Percentiles rank a stretch among this genome's conserved stretches.
These are phyloP conservation scores for Hypanus sabinus DNA, from an alignment of 2,113 vertebrate species.

Conservation along the genomic window DNA sequence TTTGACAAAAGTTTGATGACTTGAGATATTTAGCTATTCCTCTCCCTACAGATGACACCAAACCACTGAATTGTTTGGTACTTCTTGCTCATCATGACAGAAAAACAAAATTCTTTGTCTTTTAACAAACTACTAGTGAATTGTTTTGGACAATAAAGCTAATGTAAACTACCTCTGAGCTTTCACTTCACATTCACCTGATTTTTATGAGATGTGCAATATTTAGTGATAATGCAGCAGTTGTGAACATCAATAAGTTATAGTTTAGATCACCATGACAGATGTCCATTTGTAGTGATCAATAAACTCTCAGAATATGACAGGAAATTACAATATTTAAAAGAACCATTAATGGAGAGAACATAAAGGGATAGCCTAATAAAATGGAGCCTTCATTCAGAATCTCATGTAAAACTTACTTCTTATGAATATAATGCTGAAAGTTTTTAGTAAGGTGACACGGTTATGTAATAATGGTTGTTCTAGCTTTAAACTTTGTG, in stretches of 20 bases:
- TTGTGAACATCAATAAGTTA: too few relatives aligned
- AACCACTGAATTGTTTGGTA: background rate
- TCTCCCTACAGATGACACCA: background rate
- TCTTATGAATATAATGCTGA: background rate
- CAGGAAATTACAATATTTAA: too few relatives aligned
- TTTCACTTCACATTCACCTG: too few relatives aligned
- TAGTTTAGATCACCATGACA: too few relatives aligned
- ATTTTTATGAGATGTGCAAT: too few relatives aligned
- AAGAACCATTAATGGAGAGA: too few relatives aligned
- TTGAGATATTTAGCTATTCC: background rate
- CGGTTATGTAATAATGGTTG: background rate
- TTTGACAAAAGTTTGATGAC: background rate
- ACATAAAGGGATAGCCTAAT: too few relatives aligned
- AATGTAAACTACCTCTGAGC: too few relatives aligned
- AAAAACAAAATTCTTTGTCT: background rate
- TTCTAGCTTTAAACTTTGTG: background rate
- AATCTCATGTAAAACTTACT: slow-evolving; percentile 9
- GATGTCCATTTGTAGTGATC: too few relatives aligned
- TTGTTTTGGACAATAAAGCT: too few relatives aligned
- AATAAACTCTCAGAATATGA: too few relatives aligned
- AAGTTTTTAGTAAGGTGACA: background rate
- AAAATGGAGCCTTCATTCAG: background rate
- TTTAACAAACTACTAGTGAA: background rate
- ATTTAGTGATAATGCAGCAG: too few relatives aligned
- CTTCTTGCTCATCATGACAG: background rate